Evolutionary conservation across 2,797 vertebrate species (phyloP).

Genomic region (Buceros bicornis): DNA sequence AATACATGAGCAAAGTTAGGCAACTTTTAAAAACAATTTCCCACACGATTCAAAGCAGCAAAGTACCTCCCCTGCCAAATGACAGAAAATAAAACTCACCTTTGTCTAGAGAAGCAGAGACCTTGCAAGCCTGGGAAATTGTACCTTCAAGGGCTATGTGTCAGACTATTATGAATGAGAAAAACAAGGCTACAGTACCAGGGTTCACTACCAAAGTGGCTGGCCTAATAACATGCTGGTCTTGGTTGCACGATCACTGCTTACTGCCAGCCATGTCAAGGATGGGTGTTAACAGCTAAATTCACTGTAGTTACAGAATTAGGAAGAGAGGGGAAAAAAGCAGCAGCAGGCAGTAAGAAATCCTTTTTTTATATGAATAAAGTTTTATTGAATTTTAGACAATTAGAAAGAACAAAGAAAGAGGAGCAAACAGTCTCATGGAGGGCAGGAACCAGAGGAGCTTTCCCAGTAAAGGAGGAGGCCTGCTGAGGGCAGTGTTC

Average conservation of each 20-base stretch:
- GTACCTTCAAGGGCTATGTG: neutral
- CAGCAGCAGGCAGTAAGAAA: constrained; percentile 47
- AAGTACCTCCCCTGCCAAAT: neutral
- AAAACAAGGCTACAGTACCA: neutral
- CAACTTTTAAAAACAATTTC: neutral
- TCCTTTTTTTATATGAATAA: constrained; percentile 81
- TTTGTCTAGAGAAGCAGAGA: neutral
- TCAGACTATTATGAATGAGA: neutral
- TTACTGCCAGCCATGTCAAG: neutral
- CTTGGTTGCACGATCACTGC: neutral
- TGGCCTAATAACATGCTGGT: neutral
- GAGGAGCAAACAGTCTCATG: constrained; percentile 78
- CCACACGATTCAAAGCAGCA: neutral
- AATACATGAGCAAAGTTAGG: neutral
- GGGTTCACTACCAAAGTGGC: neutral
- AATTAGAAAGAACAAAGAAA: constrained; percentile 85
- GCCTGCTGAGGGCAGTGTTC: constrained; percentile 59
- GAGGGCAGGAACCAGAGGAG: constrained; percentile 62
- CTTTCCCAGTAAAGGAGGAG: constrained; percentile 41
- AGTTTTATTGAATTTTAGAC: constrained; percentile 84
- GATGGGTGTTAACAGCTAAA: neutral
- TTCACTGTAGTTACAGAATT: neutral
- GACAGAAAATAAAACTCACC: constrained; percentile 28
- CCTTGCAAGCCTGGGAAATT: neutral
- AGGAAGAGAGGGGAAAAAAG: neutral